Base-by-base conservation (phyloP, 37 sponge, comb jelly and placozoan species). In the Halichondria panicea region DNA sequence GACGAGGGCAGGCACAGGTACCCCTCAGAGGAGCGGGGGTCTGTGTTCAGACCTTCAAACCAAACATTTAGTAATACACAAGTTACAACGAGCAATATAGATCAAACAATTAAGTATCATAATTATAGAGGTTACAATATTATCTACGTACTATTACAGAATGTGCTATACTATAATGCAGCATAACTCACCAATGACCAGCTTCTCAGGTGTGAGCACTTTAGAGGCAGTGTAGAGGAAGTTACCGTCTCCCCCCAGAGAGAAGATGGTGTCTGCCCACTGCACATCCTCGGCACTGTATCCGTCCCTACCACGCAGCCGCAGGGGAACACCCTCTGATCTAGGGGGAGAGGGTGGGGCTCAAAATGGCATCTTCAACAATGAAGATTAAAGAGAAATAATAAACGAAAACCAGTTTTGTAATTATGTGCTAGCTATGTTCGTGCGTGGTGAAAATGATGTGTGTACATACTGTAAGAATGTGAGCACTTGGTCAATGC, bases 161-260 rank as follows among this genome's bases (percentile, higher is more conserved):
- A n/a, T n/a, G n/a, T n/a, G n/a, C n/a, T n/a, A n/a, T n/a, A n/a
- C n/a, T n/a, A n/a, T n/a, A n/a, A n/a, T n/a, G n/a, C n/a, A n/a
- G n/a, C n/a, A n/a, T n/a, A n/a, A n/a, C n/a, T n/a, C n/a, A n/a
- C n/a, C n/a, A n/a, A n/a, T n/a, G 0, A 93, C 74, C 21, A 79
- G 72, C 42, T 89, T 89, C 27, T 80, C 71, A 30, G 68, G 27
- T 34, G 64, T 52, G 22, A 34, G 34, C 19, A 89, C 68, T 31
- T 73, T 79, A 19, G 87, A 71, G 0, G 93, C 82, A 34, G 81
- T 70, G 41, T 32, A 77, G n/a, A 93, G 79, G 67, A 89, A 84
- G 32, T 77, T 93, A 33, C 93, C 93, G 54, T 93, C 93, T 21
- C 93, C 91, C 11, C 94, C 94, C 33, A 88, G 92, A 62, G 95